Conservation (phyloP, 2,888 invertebrate species). For the Xiphydria camelus region DNA sequence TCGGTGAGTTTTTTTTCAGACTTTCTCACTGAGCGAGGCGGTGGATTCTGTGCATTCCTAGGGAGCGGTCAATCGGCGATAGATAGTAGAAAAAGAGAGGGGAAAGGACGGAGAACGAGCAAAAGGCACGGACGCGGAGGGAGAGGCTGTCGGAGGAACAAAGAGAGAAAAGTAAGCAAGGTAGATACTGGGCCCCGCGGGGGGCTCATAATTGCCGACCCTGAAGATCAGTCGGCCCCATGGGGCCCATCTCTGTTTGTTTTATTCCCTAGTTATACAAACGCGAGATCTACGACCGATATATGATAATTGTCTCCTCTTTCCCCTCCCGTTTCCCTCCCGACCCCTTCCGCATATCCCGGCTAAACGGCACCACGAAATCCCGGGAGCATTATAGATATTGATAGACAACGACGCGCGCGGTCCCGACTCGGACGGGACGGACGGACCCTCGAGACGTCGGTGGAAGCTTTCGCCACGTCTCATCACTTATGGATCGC, state of each 20-base stretch:
- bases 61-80: constrained; percentile 30
- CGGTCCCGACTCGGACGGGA: not conserved
- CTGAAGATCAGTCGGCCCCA: constrained; percentile 56
- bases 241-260: constrained; percentile 56
- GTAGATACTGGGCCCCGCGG: constrained; percentile 49
- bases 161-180: constrained; percentile 25
- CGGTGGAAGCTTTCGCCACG: constrained; percentile 52
- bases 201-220: constrained; percentile 58
- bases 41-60: constrained; percentile 27
- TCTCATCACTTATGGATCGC: constrained; percentile 54
- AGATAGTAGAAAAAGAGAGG: constrained; percentile 2
- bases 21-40: no score
- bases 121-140: constrained; percentile 13
- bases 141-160: constrained; percentile 7
- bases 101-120: constrained; percentile 22
- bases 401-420: constrained; percentile 18
- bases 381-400: constrained; percentile 12
- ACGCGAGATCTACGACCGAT: constrained; percentile 58
- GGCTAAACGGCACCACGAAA: no score
- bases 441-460: constrained; percentile 4
- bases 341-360: constrained; percentile 31
- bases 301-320: constrained; percentile 53
- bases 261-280: constrained; percentile 58
- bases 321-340: constrained; percentile 12
- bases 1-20: no score